Conservation (phyloP, 2,888 invertebrate species). For the Buathra laborator region DNA sequence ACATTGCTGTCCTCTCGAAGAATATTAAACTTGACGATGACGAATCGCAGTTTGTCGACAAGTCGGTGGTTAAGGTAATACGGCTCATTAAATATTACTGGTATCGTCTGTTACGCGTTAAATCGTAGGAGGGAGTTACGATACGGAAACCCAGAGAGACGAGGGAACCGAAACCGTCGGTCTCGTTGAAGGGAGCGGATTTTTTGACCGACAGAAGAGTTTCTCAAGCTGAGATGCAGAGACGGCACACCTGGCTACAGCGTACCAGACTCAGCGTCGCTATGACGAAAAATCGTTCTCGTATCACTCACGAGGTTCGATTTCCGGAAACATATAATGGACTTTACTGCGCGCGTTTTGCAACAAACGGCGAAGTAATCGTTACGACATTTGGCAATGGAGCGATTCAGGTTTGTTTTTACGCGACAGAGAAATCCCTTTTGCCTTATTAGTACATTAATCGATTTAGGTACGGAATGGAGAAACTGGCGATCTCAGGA, state of each 20-base stretch:
- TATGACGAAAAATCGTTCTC: conserved; percentile 69
- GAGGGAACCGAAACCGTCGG: conserved; percentile 35
- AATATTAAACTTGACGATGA: conserved; percentile 10
- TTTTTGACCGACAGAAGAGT: conserved; percentile 72
- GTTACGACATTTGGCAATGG: conserved; percentile 86
- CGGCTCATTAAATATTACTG: neutral
- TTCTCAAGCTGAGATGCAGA: conserved; percentile 71
- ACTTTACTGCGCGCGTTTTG: conserved; percentile 84
- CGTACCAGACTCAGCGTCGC: conserved; percentile 69
- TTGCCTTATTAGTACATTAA: neutral
- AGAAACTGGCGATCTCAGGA: conserved; percentile 74
- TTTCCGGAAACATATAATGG: conserved; percentile 81
- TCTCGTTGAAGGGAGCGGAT: conserved; percentile 44
- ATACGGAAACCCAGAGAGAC: conserved; percentile 21
- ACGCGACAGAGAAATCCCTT: neutral
- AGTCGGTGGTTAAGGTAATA: neutral
- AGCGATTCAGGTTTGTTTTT: conserved; percentile 86
- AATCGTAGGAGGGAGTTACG: neutral
- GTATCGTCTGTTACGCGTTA: too few species aligned
- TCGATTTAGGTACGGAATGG: conserved; percentile 77
- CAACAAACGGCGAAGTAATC: conserved; percentile 85
- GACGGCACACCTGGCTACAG: conserved; percentile 73
- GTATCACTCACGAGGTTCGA: conserved; percentile 75
- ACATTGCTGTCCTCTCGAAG: neutral
- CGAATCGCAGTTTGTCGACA: conserved; percentile 7